phyloP scores from a whole-genome alignment of 35 echinoderm and acorn worm species.

The Acanthaster planci region DNA sequence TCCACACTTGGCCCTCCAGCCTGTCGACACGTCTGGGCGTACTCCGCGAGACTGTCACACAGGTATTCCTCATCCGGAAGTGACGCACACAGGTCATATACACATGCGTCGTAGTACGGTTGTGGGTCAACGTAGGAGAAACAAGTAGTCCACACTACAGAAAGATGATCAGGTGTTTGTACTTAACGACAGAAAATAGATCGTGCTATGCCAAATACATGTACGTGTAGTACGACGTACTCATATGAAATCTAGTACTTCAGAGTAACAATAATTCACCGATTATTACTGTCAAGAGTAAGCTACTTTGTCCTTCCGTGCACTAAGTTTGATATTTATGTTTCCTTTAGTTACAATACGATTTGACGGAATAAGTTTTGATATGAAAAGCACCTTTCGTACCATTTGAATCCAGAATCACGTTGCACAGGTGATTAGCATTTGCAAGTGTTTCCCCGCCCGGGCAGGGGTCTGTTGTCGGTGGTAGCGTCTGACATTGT shows the following conservation, averaged over 20 bases:
- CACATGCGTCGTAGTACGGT: slow-evolving; percentile 67
- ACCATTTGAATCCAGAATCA: slow-evolving; percentile 12
- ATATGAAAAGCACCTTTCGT: neutral
- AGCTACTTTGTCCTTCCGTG: too few species aligned
- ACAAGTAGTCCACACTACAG: slow-evolving; percentile 22
- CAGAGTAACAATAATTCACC: too few species aligned
- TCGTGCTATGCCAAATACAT: too few species aligned
- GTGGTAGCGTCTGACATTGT: slow-evolving; percentile 42
- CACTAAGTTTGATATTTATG: too few species aligned
- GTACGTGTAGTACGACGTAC: too few species aligned
- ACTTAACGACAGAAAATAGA: too few species aligned
- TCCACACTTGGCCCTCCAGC: slow-evolving; percentile 67
- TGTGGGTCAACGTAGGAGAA: slow-evolving; percentile 49
- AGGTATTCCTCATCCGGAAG: slow-evolving; percentile 68
- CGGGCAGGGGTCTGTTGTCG: slow-evolving; percentile 34
- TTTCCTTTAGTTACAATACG: too few species aligned
- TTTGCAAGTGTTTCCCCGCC: slow-evolving; percentile 10
- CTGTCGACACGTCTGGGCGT: slow-evolving; percentile 70
- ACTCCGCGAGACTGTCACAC: slow-evolving; percentile 71
- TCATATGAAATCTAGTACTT: too few species aligned
- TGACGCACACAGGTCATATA: slow-evolving; percentile 83
- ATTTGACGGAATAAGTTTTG: too few species aligned
- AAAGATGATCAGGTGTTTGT: neutral
- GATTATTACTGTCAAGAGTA: too few species aligned
- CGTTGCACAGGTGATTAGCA: slow-evolving; percentile 1